These are phyloP conservation scores for Spisula solida DNA, from an alignment of 2,888 invertebrate genomes.

Conservation along the genomic window DNA sequence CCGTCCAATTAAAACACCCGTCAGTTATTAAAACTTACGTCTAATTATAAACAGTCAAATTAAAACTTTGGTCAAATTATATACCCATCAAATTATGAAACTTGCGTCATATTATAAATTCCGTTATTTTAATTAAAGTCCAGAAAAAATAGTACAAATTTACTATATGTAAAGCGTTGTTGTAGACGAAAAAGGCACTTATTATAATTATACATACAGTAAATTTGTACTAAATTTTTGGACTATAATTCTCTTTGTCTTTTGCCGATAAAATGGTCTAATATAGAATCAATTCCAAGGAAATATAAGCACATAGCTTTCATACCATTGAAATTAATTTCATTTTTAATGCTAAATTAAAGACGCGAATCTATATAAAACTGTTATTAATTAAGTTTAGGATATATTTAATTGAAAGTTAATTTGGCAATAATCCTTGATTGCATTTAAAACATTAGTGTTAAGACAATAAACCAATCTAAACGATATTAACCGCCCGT, in stretches of 20 bases:
- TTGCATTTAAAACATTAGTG: not conserved
- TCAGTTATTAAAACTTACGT: too few relatives aligned
- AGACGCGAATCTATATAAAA: not conserved
- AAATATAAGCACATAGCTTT: not conserved
- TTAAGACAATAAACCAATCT: too few relatives aligned
- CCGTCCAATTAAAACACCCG: too few relatives aligned
- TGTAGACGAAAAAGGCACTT: too few relatives aligned
- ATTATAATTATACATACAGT: too few relatives aligned
- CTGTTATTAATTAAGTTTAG: not conserved
- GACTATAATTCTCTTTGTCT: not conserved
- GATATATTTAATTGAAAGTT: not conserved
- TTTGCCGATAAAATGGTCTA: not conserved
- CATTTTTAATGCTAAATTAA: not conserved
- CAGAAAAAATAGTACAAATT: not conserved
- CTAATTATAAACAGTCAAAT: too few relatives aligned
- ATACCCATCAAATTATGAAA: too few relatives aligned
- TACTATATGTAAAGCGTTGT: not conserved
- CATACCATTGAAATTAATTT: not conserved
- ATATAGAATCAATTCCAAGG: not conserved
- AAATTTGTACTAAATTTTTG: too few relatives aligned
- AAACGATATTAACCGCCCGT: too few relatives aligned
- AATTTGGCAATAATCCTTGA: not conserved
- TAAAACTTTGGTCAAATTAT: not conserved
- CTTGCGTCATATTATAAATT: not conserved
- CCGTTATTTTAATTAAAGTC: too few relatives aligned